Conservation (phyloP, 2,888 invertebrate genomes). For the Eudasyphora cyanicolor region DNA sequence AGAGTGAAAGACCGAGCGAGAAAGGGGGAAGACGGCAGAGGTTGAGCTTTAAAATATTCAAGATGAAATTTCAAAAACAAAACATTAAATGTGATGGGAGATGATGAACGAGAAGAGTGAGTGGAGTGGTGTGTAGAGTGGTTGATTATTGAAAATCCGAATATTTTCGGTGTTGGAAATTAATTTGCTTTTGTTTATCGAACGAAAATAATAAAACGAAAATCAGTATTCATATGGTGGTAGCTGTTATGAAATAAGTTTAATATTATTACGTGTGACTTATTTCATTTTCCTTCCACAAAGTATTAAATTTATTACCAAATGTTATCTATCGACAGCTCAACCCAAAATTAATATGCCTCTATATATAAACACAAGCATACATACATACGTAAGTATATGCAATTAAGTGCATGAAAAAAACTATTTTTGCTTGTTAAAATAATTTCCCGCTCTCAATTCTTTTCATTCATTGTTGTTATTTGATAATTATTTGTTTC, state of each 20-base stretch:
- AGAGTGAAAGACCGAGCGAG: not conserved
- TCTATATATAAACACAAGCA: not conserved
- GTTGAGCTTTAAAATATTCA: not conserved
- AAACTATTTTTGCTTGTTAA: slow-evolving; percentile 2
- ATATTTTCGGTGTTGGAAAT: slow-evolving; percentile 26
- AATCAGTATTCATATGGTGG: slow-evolving; percentile 51
- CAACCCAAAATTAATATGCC: not conserved
- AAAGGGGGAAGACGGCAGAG: not conserved
- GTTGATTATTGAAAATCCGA: slow-evolving; percentile 28
- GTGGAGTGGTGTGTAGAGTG: not conserved
- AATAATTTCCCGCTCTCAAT: not conserved
- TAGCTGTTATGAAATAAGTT: slow-evolving; percentile 37
- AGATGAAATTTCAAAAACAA: slow-evolving; percentile 33
- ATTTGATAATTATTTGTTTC: too few species aligned
- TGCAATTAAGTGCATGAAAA: slow-evolving; percentile 14
- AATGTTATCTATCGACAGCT: not conserved
- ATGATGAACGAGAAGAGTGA: not conserved
- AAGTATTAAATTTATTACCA: slow-evolving; percentile 12
- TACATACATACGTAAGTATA: not conserved
- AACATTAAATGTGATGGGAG: slow-evolving; percentile 27
- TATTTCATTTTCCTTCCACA: slow-evolving; percentile 17
- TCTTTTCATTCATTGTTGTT: too few species aligned
- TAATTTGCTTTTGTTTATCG: slow-evolving; percentile 16
- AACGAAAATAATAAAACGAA: too few species aligned
- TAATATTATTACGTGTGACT: slow-evolving; percentile 39